These are phyloP conservation scores for Prenolepis imparis DNA, from an alignment of 2,888 invertebrate genomes.

Conservation along the genomic window DNA sequence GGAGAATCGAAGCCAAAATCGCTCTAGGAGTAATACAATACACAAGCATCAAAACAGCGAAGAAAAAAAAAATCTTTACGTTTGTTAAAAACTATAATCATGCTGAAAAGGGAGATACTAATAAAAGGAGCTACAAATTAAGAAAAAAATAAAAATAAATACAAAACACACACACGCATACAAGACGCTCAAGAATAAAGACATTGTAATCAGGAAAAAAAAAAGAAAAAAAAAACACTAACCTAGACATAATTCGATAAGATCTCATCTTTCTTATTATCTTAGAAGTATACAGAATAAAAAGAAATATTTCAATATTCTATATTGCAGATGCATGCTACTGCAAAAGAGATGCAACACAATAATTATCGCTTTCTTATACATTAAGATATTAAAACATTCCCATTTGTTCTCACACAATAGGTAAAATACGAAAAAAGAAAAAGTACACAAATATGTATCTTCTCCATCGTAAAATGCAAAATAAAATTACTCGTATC, in stretches of 20 bases:
- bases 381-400: slow-evolving; percentile 15
- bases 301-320: slow-evolving; percentile 47
- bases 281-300: slow-evolving; percentile 18
- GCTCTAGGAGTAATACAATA: slow-evolving; percentile 57
- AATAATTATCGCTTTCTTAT: slow-evolving; percentile 49
- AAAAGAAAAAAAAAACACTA: slow-evolving; percentile 47
- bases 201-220: slow-evolving; percentile 28
- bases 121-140: slow-evolving; percentile 59
- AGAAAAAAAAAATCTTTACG: slow-evolving; percentile 55
- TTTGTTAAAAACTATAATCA: slow-evolving; percentile 69
- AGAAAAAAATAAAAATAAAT: slow-evolving; percentile 27
- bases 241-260: slow-evolving; percentile 46
- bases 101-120: slow-evolving; percentile 72
- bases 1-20: slow-evolving; percentile 68
- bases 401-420: slow-evolving; percentile 10
- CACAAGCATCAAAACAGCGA: slow-evolving; percentile 64
- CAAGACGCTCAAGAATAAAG: slow-evolving; percentile 64
- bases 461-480: slow-evolving; percentile 29
- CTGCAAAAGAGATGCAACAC: slow-evolving; percentile 73
- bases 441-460: slow-evolving; percentile 34
- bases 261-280: slow-evolving; percentile 43
- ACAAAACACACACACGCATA: slow-evolving; percentile 71
- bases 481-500: slow-evolving; percentile 60
- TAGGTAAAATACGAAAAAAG: neutral
- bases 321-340: slow-evolving; percentile 75